phyloP scores from a whole-genome alignment of 2,888 invertebrate species.

The Melanotus villosus region DNA sequence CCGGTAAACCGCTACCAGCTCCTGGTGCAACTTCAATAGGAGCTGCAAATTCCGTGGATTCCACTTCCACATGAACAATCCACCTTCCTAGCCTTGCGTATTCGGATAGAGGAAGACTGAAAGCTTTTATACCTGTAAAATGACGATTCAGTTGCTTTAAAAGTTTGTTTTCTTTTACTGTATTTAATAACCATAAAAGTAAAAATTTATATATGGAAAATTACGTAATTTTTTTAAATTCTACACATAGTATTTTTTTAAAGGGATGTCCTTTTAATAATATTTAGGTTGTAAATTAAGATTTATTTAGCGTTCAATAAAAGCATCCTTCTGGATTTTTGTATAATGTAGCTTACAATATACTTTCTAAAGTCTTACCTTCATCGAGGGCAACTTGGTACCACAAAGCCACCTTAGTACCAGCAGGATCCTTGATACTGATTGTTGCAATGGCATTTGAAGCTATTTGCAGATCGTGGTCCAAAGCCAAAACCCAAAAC shows the following conservation, averaged over 20 bases:
- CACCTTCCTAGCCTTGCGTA: constrained; percentile 74
- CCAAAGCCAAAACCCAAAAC: constrained; percentile 77
- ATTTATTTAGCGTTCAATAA: background rate
- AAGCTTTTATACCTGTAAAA: constrained; percentile 73
- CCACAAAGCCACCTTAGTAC: constrained; percentile 78
- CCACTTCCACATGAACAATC: constrained; percentile 72
- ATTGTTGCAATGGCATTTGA: constrained; percentile 73
- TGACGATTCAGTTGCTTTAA: too few species aligned
- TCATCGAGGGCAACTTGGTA: constrained; percentile 76
- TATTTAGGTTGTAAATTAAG: too few species aligned
- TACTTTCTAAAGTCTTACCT: too few species aligned
- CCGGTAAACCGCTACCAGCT: constrained; percentile 68
- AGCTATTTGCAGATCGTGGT: constrained; percentile 75
- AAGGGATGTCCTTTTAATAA: too few species aligned
- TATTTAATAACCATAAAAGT: too few species aligned
- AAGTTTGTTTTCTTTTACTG: too few species aligned
- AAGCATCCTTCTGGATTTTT: too few species aligned
- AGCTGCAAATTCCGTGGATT: constrained; percentile 72
- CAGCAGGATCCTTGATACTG: constrained; percentile 75
- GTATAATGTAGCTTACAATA: too few species aligned
- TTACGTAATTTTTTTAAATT: too few species aligned
- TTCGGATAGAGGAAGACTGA: constrained; percentile 71
- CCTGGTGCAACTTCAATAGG: constrained; percentile 71
- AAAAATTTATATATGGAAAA: too few species aligned
- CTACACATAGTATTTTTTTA: too few species aligned